These are phyloP conservation scores for Acanthoscelides obtectus DNA, from an alignment of 2,888 invertebrate genomes.

Conservation along the genomic window DNA sequence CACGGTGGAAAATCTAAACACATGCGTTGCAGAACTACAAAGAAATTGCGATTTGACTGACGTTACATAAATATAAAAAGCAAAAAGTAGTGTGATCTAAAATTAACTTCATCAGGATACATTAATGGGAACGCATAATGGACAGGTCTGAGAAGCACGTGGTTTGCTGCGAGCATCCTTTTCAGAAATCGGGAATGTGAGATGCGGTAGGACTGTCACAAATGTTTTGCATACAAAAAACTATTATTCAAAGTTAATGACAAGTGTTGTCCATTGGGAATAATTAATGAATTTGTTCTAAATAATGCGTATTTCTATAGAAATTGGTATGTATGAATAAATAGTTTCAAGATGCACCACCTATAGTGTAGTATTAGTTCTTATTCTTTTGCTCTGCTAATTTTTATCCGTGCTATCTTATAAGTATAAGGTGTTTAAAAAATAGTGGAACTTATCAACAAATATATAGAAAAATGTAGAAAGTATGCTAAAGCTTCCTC, in stretches of 20 bases:
- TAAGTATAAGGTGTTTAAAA: too few relatives aligned
- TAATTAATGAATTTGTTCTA: not conserved
- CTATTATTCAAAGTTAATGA: not conserved
- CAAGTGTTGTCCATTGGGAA: not conserved
- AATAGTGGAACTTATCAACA: too few relatives aligned
- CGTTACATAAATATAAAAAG: not conserved
- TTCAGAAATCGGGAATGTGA: not conserved
- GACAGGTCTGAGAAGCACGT: not conserved
- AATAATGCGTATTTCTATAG: not conserved
- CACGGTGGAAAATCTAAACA: not conserved
- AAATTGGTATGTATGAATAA: too few relatives aligned
- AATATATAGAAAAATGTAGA: too few relatives aligned
- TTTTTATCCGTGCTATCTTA: too few relatives aligned
- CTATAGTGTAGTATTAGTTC: too few relatives aligned
- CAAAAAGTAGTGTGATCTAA: not conserved
- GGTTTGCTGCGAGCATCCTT: not conserved
- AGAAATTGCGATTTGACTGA: not conserved
- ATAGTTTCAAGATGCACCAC: too few relatives aligned
- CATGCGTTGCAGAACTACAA: not conserved
- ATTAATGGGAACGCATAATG: not conserved
- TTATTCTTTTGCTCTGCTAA: too few relatives aligned
- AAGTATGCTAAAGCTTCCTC: too few relatives aligned
- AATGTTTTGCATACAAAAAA: not conserved
- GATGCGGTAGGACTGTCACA: not conserved
- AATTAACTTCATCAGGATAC: not conserved